Conservation (phyloP, 2,797 vertebrate genomes). For the Ctenopoma kingsleyae region DNA sequence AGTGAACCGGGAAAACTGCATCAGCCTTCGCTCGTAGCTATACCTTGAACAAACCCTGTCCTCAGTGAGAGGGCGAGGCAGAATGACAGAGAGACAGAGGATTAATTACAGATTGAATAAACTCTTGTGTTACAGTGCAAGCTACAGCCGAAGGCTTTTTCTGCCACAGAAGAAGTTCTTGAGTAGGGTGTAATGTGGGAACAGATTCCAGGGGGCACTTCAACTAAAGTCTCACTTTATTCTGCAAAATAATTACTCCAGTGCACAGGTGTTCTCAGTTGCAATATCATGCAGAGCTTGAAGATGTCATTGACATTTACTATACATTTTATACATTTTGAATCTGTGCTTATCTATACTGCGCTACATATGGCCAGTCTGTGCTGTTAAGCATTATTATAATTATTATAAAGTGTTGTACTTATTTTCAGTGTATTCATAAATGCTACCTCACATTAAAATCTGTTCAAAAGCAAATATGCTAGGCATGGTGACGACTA, state of each 20-base stretch:
- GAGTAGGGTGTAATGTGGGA: conserved; percentile 55
- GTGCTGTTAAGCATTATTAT: neutral
- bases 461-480: neutral
- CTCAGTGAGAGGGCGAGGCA: conserved; percentile 69
- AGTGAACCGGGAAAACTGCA: conserved; percentile 87
- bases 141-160: conserved; percentile 81
- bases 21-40: conserved; percentile 77
- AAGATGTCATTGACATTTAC: neutral
- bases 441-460: neutral
- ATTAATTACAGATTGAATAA: conserved; percentile 83
- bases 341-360: neutral
- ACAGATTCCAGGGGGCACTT: conserved; percentile 50
- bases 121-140: conserved; percentile 83
- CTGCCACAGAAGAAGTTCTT: conserved; percentile 52
- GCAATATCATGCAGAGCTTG: conserved; percentile 28
- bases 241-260: conserved; percentile 35
- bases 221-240: conserved; percentile 64
- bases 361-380: neutral
- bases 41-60: conserved; percentile 73
- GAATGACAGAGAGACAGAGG: conserved; percentile 79
- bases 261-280: conserved; percentile 40
- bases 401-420: neutral
- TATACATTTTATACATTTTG: neutral
- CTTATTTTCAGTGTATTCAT: neutral
- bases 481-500: neutral